These are phyloP conservation scores for Nothocercus nigrocapillus DNA, from an alignment of 2,113 vertebrate species.

Conservation along the genomic window DNA sequence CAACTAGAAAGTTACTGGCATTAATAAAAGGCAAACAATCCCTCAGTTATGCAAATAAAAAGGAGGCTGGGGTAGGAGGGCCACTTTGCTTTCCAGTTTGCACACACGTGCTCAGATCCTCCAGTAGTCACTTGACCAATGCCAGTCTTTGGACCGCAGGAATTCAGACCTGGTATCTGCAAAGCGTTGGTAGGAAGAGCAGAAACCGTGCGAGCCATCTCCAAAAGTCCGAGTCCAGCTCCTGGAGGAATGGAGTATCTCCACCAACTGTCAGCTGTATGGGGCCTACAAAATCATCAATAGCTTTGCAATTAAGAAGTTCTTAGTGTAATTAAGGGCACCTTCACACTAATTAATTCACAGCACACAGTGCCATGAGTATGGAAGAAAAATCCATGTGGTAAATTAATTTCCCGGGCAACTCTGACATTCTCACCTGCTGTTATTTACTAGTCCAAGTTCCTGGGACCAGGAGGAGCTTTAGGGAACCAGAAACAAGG, in stretches of 20 bases:
- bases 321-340: background rate
- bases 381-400: background rate
- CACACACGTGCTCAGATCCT: background rate
- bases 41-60: background rate
- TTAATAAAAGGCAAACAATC: conserved; percentile 36
- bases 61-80: background rate
- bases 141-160: background rate
- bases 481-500: background rate
- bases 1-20: conserved; percentile 39
- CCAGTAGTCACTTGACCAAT: background rate
- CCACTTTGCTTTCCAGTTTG: background rate
- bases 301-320: background rate
- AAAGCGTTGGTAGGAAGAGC: background rate
- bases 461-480: background rate
- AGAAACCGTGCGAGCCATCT: background rate
- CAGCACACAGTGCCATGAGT: no score
- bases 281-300: background rate
- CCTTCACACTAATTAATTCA: rapidly evolving
- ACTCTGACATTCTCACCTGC: background rate
- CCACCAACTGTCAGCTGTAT: background rate
- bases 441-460: background rate
- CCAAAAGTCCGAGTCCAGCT: background rate
- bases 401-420: background rate
- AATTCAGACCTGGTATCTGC: background rate
- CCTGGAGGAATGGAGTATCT: background rate